phyloP scores from a whole-genome alignment of 2,113 vertebrate genomes.

The Scomber japonicus region DNA sequence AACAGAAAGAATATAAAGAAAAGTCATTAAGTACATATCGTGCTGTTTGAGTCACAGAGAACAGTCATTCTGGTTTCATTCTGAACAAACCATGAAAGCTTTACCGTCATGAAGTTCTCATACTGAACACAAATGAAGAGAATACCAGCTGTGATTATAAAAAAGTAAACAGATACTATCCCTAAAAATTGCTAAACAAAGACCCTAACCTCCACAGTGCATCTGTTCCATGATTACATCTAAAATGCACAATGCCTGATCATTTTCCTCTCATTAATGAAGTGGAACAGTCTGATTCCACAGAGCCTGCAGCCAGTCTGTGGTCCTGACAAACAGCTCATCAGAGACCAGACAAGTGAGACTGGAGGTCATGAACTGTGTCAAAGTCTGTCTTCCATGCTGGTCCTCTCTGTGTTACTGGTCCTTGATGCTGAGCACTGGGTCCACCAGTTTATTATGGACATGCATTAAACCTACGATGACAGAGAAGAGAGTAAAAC shows the following conservation, averaged over 20 bases:
- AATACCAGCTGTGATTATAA: too few species aligned
- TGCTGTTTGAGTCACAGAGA: neutral
- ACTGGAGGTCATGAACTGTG: too few species aligned
- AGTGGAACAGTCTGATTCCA: neutral
- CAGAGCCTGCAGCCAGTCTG: too few species aligned
- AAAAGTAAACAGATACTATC: neutral
- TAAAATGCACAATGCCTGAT: neutral
- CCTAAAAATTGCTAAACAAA: constrained; percentile 1
- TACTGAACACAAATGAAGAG: neutral
- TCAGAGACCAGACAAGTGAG: too few species aligned
- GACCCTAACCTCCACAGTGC: neutral
- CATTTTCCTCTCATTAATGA: neutral
- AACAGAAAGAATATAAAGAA: too few species aligned
- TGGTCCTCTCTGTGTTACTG: constrained; percentile 27
- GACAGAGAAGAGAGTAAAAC: neutral
- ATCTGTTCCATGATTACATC: neutral
- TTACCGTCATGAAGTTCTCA: neutral
- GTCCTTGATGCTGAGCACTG: constrained; percentile 73
- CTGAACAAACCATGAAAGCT: too few species aligned
- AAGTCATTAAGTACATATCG: neutral
- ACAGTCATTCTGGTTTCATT: neutral
- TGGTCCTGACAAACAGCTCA: too few species aligned
- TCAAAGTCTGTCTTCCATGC: neutral
- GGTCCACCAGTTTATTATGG: constrained; percentile 95
- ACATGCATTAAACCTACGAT: constrained; percentile 93